Percentiles rank a stretch among this genome's conserved stretches.
Conservation (phyloP, 2,888 invertebrate species). For the Abscondita cerata region DNA sequence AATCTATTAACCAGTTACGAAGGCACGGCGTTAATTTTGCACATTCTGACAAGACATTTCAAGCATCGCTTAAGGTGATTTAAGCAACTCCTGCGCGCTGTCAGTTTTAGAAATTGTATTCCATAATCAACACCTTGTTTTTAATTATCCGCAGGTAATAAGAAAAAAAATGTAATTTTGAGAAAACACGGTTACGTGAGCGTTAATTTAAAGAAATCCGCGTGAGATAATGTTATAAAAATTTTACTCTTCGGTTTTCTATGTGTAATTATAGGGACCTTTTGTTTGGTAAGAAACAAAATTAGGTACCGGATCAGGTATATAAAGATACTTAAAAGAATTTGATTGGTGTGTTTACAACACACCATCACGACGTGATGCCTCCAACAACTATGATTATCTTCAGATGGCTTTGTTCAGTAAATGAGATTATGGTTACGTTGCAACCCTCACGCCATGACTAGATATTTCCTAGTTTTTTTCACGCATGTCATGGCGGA, state of each 20-base stretch:
- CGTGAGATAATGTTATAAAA: constrained; percentile 18
- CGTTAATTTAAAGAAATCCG: constrained; percentile 5
- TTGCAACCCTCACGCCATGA: constrained; percentile 31
- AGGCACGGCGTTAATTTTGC: background rate
- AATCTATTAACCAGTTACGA: background rate
- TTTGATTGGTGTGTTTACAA: constrained; percentile 36
- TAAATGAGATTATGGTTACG: constrained; percentile 33
- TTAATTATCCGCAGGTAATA: constrained; percentile 1
- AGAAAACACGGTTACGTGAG: background rate
- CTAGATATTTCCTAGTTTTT: constrained; percentile 23
- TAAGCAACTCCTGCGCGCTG: constrained; percentile 2
- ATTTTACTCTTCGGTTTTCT: constrained; percentile 27
- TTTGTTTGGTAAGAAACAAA: constrained; percentile 25
- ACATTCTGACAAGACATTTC: background rate
- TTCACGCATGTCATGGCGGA: constrained; percentile 10
- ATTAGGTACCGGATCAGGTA: constrained; percentile 37
- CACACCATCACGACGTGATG: constrained; percentile 36
- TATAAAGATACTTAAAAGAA: constrained; percentile 31
- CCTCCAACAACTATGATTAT: constrained; percentile 36
- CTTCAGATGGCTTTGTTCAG: constrained; percentile 36
- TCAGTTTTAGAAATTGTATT: background rate
- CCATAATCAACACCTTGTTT: background rate
- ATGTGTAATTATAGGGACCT: constrained; percentile 33
- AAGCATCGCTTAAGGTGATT: background rate
- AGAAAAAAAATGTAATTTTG: background rate